These are phyloP conservation scores for Microtus ochrogaster DNA, from an alignment of 2,113 vertebrate species.

Conservation along the genomic window DNA sequence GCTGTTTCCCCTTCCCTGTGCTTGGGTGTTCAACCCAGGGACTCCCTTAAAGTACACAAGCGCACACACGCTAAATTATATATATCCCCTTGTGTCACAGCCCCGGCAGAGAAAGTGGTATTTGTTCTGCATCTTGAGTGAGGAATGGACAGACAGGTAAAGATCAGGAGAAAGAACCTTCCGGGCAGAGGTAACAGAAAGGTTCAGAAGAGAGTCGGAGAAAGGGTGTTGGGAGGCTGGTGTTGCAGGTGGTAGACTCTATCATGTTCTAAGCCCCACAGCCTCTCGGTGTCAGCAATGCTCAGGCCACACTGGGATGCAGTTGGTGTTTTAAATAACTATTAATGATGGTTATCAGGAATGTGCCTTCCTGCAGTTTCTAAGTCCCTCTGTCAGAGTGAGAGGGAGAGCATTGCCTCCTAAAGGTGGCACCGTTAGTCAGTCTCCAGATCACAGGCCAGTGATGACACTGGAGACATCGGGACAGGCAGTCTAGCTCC, in stretches of 20 bases:
- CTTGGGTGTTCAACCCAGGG: not conserved
- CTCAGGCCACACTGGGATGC: rapidly evolving
- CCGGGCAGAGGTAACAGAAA: not conserved
- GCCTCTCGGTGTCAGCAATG: rapidly evolving
- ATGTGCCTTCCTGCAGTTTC: not conserved
- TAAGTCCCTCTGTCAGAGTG: not conserved
- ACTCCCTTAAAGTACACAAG: not conserved
- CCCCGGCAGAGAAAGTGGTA: not conserved
- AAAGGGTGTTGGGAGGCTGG: not conserved
- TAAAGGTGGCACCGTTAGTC: not conserved
- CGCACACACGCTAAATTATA: too few species aligned
- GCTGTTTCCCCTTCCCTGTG: too few species aligned
- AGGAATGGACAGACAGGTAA: not conserved
- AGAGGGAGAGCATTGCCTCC: not conserved
- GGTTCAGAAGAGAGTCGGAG: not conserved
- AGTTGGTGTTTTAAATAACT: not conserved
- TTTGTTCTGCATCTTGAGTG: not conserved
- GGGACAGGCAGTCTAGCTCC: not conserved
- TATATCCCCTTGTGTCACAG: not conserved
- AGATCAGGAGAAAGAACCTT: not conserved
- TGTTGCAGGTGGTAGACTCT: not conserved
- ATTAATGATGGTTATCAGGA: not conserved
- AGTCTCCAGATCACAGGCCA: not conserved
- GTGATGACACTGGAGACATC: not conserved
- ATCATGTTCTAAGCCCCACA: rapidly evolving